Base-by-base conservation (phyloP, 2,888 invertebrate genomes). In the Liopterus haemorrhoidalis region DNA sequence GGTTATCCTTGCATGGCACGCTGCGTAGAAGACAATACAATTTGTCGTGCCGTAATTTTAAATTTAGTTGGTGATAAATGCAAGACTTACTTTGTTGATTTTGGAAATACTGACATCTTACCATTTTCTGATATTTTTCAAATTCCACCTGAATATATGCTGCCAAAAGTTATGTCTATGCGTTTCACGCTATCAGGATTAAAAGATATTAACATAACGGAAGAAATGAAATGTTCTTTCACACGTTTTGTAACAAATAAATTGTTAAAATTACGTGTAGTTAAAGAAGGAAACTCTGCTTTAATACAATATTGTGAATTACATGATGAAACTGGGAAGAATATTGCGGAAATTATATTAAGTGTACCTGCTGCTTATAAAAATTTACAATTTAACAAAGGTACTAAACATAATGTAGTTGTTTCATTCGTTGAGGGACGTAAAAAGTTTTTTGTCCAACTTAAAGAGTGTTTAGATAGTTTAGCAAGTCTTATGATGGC, bases 21-120 rank as follows among this genome's bases (percentile, higher is more conserved):
- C 49, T 83, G 82, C 66, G 73, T 79, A 0, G 78, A 75, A 49
- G 84, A 84, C 57, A 72, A 77, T 4, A 76, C 78, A 14, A 74
- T 85, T 38, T 84, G 85, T 57, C 73, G 89, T 53, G 87, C 86
- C 21, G 81, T 88, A 24, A 81, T 88, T 2, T 83, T 82, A 65
- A 79, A 78, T 54, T 74, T 85, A 30, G 79, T 80, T 24, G 79
- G 81, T 47, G 78, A 79, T 14, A 77, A 80, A 38, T 85, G 81
- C 61, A 85, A 84, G 65, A 65, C 88, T 4, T 84, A 81, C 59
- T 88, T 85, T 63, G 84, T 87, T 20, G 88, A 88, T 64, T 87
- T 82, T 63, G 88, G 88, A 19, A 83, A 85, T 59, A 81, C 81
- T 4, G 87, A 85, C 67, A 69, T 79, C 57, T 76, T 86, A 8